Percentiles rank a stretch among this genome's conserved stretches.
Evolutionary conservation across 2,888 invertebrate genomes (phyloP).

Genomic region (Diabrotica balteata): DNA sequence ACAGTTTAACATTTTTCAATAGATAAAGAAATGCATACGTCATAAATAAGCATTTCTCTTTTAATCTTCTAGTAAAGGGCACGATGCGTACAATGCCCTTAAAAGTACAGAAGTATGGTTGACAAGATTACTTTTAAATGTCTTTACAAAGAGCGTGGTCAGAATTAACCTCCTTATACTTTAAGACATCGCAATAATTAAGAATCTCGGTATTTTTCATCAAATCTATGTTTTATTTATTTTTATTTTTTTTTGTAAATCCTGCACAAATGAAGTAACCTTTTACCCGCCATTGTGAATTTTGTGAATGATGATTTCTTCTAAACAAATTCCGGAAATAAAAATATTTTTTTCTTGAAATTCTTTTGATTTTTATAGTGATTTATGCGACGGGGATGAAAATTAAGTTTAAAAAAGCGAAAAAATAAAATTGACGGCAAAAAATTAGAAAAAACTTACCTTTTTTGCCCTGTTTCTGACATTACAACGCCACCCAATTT

Average conservation of each 20-base stretch:
- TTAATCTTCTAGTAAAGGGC: slow-evolving; percentile 31
- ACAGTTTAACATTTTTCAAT: slow-evolving; percentile 35
- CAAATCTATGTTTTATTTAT: slow-evolving; percentile 10
- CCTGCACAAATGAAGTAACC: slow-evolving; percentile 50
- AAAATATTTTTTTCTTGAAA: slow-evolving; percentile 18
- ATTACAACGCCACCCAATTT: slow-evolving; percentile 82
- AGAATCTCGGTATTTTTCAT: not conserved
- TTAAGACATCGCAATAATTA: not conserved
- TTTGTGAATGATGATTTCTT: slow-evolving; percentile 49
- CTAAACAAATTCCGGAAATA: slow-evolving; percentile 26
- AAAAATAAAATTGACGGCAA: slow-evolving; percentile 18
- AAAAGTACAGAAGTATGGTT: slow-evolving; percentile 47
- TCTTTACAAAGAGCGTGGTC: not conserved
- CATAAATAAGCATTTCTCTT: slow-evolving; percentile 33
- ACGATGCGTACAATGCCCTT: slow-evolving; percentile 50
- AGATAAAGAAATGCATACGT: slow-evolving; percentile 41
- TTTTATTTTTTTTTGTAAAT: slow-evolving; percentile 35
- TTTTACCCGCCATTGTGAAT: slow-evolving; percentile 60
- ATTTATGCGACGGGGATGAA: slow-evolving; percentile 2
- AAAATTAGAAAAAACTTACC: slow-evolving; percentile 68
- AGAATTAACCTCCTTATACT: not conserved
- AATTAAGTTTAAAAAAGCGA: slow-evolving; percentile 17
- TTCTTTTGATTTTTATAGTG: not conserved
- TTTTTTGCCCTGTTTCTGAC: slow-evolving; percentile 77
- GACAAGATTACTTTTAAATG: slow-evolving; percentile 18